phyloP scores from a whole-genome alignment of 2,888 invertebrate genomes.

The Hemithea aestivaria region DNA sequence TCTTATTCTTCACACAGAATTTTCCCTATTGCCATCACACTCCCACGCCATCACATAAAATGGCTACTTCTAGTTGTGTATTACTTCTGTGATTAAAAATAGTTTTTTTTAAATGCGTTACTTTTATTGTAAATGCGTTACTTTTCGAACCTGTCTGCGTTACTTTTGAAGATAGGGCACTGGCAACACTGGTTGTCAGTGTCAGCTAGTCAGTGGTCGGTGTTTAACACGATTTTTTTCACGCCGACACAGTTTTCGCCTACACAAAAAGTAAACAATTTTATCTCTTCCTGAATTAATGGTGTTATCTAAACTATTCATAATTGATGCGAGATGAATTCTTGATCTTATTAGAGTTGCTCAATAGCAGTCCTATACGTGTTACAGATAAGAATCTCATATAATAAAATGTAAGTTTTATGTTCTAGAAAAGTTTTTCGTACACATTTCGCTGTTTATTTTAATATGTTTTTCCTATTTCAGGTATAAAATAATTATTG shows the following conservation, averaged over 20 bases:
- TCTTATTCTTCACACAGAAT: no score
- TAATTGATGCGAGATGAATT: slow-evolving; percentile 25
- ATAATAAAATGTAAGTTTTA: slow-evolving; percentile 33
- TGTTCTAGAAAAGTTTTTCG: neutral
- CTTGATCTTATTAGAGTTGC: neutral
- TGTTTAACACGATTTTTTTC: neutral
- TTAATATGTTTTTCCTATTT: slow-evolving; percentile 20
- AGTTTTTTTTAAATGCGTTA: no score
- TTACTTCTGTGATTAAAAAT: no score
- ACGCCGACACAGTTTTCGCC: slow-evolving; percentile 26
- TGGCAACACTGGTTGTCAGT: no score
- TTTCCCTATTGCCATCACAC: no score
- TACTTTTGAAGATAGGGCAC: no score
- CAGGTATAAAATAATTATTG: slow-evolving; percentile 47
- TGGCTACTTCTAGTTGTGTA: no score
- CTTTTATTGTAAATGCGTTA: no score
- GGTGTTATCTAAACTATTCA: slow-evolving; percentile 27
- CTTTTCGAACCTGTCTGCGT: no score
- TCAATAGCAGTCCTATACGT: neutral
- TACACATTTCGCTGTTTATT: neutral
- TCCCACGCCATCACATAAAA: no score
- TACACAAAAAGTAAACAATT: slow-evolving; percentile 52
- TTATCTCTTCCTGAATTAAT: slow-evolving; percentile 34
- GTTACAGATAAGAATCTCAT: no score
- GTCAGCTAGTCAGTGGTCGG: no score